These are phyloP conservation scores for Erebia palarica DNA, from an alignment of 2,888 invertebrate species.

Conservation along the genomic window DNA sequence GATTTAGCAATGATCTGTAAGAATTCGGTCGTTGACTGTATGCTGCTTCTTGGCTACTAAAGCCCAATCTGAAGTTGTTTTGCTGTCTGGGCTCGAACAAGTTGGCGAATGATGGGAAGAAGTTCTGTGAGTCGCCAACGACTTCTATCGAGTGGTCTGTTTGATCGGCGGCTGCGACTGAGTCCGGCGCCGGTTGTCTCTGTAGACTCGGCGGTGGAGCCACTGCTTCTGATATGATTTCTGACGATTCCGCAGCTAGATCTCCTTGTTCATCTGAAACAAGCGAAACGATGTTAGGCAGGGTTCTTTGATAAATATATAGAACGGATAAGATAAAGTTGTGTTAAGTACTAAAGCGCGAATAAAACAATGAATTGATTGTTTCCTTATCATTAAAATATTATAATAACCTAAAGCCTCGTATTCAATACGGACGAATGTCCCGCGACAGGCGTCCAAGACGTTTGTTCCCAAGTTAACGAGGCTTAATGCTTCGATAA, in stretches of 20 bases:
- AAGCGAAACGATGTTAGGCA: conserved; percentile 37
- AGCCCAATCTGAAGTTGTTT: conserved; percentile 82
- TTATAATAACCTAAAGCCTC: no score
- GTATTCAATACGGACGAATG: no score
- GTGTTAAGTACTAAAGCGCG: no score
- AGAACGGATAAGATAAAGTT: no score
- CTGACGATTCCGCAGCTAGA: conserved; percentile 73
- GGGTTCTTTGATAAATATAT: no score
- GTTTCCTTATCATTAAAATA: no score
- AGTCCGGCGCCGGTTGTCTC: conserved; percentile 51
- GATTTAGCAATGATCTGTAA: conserved; percentile 73
- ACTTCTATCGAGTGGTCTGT: conserved; percentile 80
- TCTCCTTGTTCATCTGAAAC: conserved; percentile 72
- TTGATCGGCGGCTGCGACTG: conserved; percentile 58
- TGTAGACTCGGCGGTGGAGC: conserved; percentile 62
- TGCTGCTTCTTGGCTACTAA: conserved; percentile 82
- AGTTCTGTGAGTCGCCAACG: conserved; percentile 84
- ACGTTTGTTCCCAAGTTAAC: no score
- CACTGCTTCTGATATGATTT: conserved; percentile 72
- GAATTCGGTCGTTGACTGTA: conserved; percentile 83
- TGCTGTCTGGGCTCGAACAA: conserved; percentile 82
- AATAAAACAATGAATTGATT: no score
- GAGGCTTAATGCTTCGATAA: no score
- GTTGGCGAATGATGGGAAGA: conserved; percentile 90
- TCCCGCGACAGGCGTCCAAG: no score